Evolutionary conservation across 2,888 invertebrate genomes (phyloP).

Genomic region (Stenotaenia linearis): DNA sequence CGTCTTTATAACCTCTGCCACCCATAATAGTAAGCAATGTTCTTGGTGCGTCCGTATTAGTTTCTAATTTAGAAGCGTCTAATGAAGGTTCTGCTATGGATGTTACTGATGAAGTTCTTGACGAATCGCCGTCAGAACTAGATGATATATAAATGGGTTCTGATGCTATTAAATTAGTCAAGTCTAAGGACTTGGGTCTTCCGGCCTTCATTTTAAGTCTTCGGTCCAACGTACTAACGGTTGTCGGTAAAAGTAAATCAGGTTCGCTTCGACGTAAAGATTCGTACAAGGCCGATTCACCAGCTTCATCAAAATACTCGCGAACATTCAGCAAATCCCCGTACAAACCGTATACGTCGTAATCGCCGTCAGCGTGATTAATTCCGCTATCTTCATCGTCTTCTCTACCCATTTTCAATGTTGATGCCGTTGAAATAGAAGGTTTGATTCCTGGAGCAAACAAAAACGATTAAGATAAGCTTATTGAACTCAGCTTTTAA

Average conservation of each 20-base stretch:
- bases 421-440: background rate
- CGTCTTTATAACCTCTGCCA: slow-evolving; percentile 80
- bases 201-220: slow-evolving; percentile 75
- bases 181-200: slow-evolving; percentile 70
- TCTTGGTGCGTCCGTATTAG: slow-evolving; percentile 1
- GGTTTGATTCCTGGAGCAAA: background rate
- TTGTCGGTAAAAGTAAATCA: slow-evolving; percentile 49
- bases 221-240: slow-evolving; percentile 74
- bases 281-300: slow-evolving; percentile 67
- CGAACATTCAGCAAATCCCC: slow-evolving; percentile 83
- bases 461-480: background rate
- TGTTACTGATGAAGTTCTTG: slow-evolving; percentile 28
- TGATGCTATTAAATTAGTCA: slow-evolving; percentile 74
- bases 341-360: slow-evolving; percentile 83
- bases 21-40: slow-evolving; percentile 82
- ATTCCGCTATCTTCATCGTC: background rate
- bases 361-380: slow-evolving; percentile 49
- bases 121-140: slow-evolving; percentile 34
- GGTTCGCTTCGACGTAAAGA: slow-evolving; percentile 74
- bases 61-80: slow-evolving; percentile 28
- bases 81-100: background rate
- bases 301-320: slow-evolving; percentile 70
- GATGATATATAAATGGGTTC: slow-evolving; percentile 30
- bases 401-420: background rate
- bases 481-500: too few species aligned